phyloP scores from a whole-genome alignment of 2,888 invertebrate species.

The Chymomyza caudatula region DNA sequence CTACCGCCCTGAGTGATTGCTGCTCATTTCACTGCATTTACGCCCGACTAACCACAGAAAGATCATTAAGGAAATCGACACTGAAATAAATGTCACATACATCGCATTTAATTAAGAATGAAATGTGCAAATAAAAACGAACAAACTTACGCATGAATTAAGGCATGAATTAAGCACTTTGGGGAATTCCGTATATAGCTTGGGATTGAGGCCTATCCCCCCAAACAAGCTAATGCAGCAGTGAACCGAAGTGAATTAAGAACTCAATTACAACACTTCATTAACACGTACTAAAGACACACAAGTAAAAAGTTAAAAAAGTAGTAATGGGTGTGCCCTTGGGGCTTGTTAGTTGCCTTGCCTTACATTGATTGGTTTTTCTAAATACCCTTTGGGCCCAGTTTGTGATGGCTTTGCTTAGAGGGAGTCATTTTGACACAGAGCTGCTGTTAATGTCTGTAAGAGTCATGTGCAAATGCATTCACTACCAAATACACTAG shows the following conservation, averaged over 20 bases:
- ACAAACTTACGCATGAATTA: background rate
- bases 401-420: too few relatives aligned
- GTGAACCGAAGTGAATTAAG: background rate
- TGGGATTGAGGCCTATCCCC: background rate
- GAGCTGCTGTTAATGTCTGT: too few relatives aligned
- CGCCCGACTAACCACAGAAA: background rate
- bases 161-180: background rate
- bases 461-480: too few relatives aligned
- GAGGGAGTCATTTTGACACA: too few relatives aligned
- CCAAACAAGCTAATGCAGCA: background rate
- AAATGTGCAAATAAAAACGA: background rate
- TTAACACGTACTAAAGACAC: background rate
- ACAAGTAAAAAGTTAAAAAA: background rate
- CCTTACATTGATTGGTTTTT: background rate
- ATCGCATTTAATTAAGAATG: background rate
- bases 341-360: background rate
- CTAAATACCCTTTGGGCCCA: too few relatives aligned
- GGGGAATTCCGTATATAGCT: background rate
- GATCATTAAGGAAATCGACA: background rate
- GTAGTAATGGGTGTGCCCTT: background rate
- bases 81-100: background rate
- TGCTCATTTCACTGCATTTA: background rate
- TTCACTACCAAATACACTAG: too few relatives aligned
- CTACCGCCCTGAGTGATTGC: too few relatives aligned
- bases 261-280: background rate